Percentiles rank a stretch among this genome's conserved stretches.
phyloP scores from a whole-genome alignment of 37 sponge, comb jelly and placozoan genomes.

The Aplysina aerophoba region DNA sequence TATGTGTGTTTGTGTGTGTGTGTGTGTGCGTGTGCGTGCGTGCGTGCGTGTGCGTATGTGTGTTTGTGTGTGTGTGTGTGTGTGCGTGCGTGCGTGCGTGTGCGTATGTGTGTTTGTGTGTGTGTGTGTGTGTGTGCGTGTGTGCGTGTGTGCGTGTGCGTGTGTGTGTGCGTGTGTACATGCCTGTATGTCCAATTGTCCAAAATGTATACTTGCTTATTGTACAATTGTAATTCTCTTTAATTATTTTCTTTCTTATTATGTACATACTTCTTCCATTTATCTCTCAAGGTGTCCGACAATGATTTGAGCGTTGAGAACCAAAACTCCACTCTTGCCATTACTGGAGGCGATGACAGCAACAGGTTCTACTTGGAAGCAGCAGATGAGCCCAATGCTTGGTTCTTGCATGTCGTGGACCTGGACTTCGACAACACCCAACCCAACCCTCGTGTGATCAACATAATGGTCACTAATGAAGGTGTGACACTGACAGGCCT shows the following conservation, averaged over 20 bases:
- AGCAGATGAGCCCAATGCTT: not conserved
- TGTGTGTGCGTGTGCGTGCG: constrained; percentile 50
- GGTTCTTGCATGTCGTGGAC: constrained; percentile 7
- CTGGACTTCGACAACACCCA: not conserved
- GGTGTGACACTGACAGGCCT: not conserved
- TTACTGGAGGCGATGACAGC: not conserved
- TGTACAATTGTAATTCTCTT: too few relatives aligned
- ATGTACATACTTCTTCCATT: too few relatives aligned
- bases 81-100: not conserved
- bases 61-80: constrained; percentile 32
- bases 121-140: constrained; percentile 8
- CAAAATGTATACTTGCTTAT: not conserved
- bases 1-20: constrained; percentile 39
- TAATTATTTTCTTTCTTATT: too few relatives aligned
- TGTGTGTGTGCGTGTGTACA: not conserved
- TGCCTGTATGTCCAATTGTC: not conserved
- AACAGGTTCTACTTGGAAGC: constrained; percentile 4
- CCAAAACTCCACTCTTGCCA: not conserved
- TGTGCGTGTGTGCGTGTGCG: not conserved
- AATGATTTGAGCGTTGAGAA: not conserved
- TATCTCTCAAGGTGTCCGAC: constrained; percentile 8
- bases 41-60: constrained; percentile 60
- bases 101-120: too few relatives aligned
- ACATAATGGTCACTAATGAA: not conserved
- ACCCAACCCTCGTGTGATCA: not conserved